Base-by-base conservation (phyloP, 92 coral and sea anemone species). In the Parazoanthus swiftii region DNA sequence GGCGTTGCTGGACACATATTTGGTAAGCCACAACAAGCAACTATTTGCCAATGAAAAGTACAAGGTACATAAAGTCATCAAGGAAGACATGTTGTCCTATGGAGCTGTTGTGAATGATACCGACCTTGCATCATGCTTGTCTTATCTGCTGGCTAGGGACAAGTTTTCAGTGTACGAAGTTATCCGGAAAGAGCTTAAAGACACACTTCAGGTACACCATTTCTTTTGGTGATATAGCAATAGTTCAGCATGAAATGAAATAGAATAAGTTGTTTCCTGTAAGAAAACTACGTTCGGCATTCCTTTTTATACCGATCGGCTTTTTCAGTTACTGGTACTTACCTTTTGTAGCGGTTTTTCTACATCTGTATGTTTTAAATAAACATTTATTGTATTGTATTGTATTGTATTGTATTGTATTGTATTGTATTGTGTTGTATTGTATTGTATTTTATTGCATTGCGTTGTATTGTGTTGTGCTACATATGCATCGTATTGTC, bases 1-100 rank as follows among this genome's bases (percentile, higher is more conserved):
- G 15, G 96, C 96, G 35, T 86, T 97, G 7, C 81, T 97, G 92
- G 99, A 97, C 79, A 92, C 94, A 25, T 95, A 93, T 74, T 43
- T 91, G 86, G 85, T 94, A 10, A 91, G 88, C 26, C 82, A 92
- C 75, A 79, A 39, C 82, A 86, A 85, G 51, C 75, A 79, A 8
- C 85, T 88, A 14, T 90, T 94, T 58, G 93, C 95, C 29, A 74
- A 85, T 82, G 79, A 83, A 6, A 66, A 88, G 67, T 95, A 89
- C 80, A 93, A 92, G 81, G 92, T 89, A 3, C 94, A 95, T 74
- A 82, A 89, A 63, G 90, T 95, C 38, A 37, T 94, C 59, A 82
- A 88, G 39, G 95, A 88, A 39, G 94, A 93, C 26, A 80, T 86
- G 35, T 88, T 91, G 75, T 89, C 94, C 14, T 96, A 96, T 68